phyloP scores from a whole-genome alignment of 2,797 vertebrate species.

The Leptatherina wallacei region DNA sequence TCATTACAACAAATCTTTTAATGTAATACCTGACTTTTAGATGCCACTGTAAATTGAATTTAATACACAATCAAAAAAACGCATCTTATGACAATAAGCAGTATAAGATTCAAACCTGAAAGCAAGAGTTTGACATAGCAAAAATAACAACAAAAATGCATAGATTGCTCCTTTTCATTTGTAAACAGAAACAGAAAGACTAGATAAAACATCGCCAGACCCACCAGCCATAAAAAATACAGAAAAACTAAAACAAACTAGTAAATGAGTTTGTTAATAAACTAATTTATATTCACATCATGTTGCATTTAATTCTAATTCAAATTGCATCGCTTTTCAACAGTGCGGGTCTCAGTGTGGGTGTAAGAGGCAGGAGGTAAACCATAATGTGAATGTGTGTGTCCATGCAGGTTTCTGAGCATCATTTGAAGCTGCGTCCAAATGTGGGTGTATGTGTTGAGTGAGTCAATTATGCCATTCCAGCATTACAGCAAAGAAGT shows the following conservation, averaged over 20 bases:
- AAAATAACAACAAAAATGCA: slow-evolving; percentile 1
- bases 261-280: slow-evolving; percentile 54
- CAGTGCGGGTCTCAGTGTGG: slow-evolving; percentile 54
- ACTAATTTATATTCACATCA: slow-evolving; percentile 62
- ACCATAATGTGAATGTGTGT: slow-evolving; percentile 14
- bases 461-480: slow-evolving; percentile 74
- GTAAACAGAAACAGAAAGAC: slow-evolving; percentile 9
- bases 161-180: no score
- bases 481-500: slow-evolving; percentile 70
- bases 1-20: fast-evolving
- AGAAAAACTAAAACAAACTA: slow-evolving; percentile 35
- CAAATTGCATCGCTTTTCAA: slow-evolving; percentile 53
- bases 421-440: slow-evolving; percentile 20
- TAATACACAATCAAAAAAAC: not conserved
- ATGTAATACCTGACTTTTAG: not conserved
- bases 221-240: slow-evolving; percentile 1
- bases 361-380: slow-evolving; percentile 39
- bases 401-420: slow-evolving; percentile 7
- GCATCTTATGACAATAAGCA: not conserved
- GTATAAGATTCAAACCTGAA: slow-evolving; percentile 5
- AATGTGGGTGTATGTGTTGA: slow-evolving; percentile 63
- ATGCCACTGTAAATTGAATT: no score
- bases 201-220: slow-evolving; percentile 10
- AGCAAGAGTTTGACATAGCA: not conserved
- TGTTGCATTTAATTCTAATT: slow-evolving; percentile 65